Conservation (phyloP, 2,888 invertebrate species). For the Pseudococcus viburni region DNA sequence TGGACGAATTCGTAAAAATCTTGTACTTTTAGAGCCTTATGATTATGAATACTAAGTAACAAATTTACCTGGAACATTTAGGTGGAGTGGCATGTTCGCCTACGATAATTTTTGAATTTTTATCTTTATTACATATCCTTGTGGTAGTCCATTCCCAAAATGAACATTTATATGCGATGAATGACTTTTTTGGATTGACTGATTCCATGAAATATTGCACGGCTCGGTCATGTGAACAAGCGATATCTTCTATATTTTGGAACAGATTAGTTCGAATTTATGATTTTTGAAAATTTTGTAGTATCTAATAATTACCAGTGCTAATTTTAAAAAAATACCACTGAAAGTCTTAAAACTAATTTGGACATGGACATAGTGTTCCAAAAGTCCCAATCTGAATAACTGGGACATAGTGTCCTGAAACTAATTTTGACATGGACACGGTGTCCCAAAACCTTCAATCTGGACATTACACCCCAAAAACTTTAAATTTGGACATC, state of each 20-base stretch:
- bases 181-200: slow-evolving; percentile 73
- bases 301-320: no score
- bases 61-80: neutral
- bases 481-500: no score
- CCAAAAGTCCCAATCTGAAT: no score
- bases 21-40: neutral
- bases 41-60: neutral
- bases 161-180: slow-evolving; percentile 72
- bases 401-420: no score
- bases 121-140: neutral
- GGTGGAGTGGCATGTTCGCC: neutral
- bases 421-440: no score
- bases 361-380: no score
- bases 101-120: neutral
- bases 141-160: neutral
- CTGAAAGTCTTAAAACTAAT: no score
- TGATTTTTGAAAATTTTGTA: neutral
- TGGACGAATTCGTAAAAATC: neutral
- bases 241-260: slow-evolving; percentile 69
- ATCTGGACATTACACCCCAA: no score
- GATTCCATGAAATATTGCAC: slow-evolving; percentile 77
- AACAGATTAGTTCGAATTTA: neutral
- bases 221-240: slow-evolving; percentile 77
- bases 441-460: no score
- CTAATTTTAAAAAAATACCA: no score